Percentiles rank a stretch among this genome's conserved stretches.
phyloP scores from a whole-genome alignment of 1,140 invertebrate species.

The Zaprionus inermis region DNA sequence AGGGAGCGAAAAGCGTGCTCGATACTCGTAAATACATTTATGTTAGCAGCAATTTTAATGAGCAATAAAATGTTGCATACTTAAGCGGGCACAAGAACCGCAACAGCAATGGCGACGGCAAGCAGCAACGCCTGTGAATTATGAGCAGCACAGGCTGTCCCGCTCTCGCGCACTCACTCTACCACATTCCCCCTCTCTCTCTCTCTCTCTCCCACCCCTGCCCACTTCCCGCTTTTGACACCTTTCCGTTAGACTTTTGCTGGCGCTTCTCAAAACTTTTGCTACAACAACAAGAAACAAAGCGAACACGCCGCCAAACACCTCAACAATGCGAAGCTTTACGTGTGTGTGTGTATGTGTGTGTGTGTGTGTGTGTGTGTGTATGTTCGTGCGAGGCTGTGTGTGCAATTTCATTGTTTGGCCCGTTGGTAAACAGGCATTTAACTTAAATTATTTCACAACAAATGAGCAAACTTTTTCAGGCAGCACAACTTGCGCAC shows the following conservation, averaged over 20 bases:
- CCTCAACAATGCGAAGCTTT: slow-evolving; percentile 26
- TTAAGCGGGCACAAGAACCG: slow-evolving; percentile 49
- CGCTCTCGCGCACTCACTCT: background rate
- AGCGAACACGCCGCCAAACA: slow-evolving; percentile 25
- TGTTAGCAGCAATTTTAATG: slow-evolving; percentile 68
- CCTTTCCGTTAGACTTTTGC: slow-evolving; percentile 42
- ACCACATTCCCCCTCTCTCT: background rate
- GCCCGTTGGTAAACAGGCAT: slow-evolving; percentile 64
- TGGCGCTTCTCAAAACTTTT: slow-evolving; percentile 41
- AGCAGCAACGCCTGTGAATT: slow-evolving; percentile 17
- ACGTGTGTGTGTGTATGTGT: slow-evolving; percentile 6
- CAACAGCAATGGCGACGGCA: slow-evolving; percentile 8
- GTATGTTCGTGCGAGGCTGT: no score
- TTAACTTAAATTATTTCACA: slow-evolving; percentile 63
- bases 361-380: slow-evolving; percentile 1
- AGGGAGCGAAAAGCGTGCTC: background rate
- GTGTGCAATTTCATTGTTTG: slow-evolving; percentile 56
- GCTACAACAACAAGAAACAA: slow-evolving; percentile 17
- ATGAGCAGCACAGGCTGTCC: slow-evolving; percentile 13
- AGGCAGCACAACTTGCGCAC: background rate
- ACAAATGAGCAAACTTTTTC: slow-evolving; percentile 46
- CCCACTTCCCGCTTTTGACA: slow-evolving; percentile 43
- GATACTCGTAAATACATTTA: slow-evolving; percentile 46
- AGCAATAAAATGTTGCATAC: slow-evolving; percentile 73
- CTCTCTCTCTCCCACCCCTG: no score